Conservation (phyloP, 2,888 invertebrate species). For the Andrena hattorfiana region DNA sequence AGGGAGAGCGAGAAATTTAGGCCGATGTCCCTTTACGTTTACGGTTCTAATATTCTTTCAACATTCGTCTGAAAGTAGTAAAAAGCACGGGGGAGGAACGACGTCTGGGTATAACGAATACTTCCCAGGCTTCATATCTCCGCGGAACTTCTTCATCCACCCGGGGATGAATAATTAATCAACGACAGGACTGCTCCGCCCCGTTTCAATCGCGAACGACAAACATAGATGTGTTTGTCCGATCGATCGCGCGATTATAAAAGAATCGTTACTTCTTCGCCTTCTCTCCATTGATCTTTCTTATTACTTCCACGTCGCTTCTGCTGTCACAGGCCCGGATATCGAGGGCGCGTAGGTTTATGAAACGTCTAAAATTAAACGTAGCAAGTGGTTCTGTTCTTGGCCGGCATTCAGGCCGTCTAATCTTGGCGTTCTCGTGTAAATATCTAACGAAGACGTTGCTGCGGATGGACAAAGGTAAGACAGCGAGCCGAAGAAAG, state of each 20-base stretch:
- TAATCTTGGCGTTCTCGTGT: conserved; percentile 19
- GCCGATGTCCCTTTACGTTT: conserved; percentile 28
- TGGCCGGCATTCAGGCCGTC: not conserved
- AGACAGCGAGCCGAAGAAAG: not conserved
- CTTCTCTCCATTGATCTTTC: not conserved
- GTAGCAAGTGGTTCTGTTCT: not conserved
- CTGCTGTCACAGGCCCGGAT: not conserved
- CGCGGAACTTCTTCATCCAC: not conserved
- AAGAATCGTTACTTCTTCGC: not conserved
- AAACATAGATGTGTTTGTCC: too few relatives aligned
- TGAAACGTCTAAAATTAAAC: conserved; percentile 49
- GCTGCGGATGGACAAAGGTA: not conserved
- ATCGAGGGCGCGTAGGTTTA: not conserved
- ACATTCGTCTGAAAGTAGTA: conserved; percentile 23
- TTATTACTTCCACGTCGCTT: not conserved
- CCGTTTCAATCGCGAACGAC: conserved; percentile 23
- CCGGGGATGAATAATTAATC: conserved; percentile 39
- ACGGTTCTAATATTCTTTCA: conserved; percentile 41
- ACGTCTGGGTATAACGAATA: conserved; percentile 21
- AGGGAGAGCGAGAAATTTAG: not conserved
- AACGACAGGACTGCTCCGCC: conserved; percentile 14
- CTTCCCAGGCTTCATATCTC: conserved; percentile 12
- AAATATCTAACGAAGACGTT: not conserved
- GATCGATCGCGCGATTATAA: conserved; percentile 5
- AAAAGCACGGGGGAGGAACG: conserved; percentile 18